Base-by-base conservation (phyloP, 30 jellyfish, hydroid and myxozoan species). In the Turritopsis dohrnii region DNA sequence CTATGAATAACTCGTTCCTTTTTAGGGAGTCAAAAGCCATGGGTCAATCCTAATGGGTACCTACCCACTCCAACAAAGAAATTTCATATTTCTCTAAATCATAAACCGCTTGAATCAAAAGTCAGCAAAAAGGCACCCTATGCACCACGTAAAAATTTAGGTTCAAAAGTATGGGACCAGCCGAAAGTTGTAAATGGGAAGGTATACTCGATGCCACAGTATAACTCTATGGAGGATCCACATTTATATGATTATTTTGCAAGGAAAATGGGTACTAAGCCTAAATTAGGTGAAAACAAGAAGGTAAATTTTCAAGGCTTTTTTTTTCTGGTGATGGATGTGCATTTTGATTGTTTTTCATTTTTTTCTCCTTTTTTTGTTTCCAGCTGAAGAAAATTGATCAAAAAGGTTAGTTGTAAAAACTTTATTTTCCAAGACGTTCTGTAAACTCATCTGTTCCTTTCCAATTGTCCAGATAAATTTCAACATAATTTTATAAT, bases 101-200 rank as follows among this genome's bases (percentile, higher is more conserved):
- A 88, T 53, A 29, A 88, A 54, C 87, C 98, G 53, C 72, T 88
- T 17, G 95, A 93, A 83, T 88, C 98, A 7, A 81, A 88, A 7
- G 96, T 88, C 28, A 93, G 96, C 77, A 88, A 88, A 24, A 82
- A 89, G 74, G 98, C 98, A 16, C 98, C 98, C 19, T 93, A 76
- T 93, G 98, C 98, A 81, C 90, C 98, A 18, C 65, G 98, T 66
- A 66, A 85, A 4, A 83, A 88, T 77, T 91, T 95, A 22, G 87
- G 81, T 29, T 29, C 93, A 52, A 65, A 90, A 16, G 60, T 74
- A 9, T 72, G 82, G 81, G 96, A 93, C 53, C 75, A 82, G 79
- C 98, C 98, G 65, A 93, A 93, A 84, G 98, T 93, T 84, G 98
- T 93, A 1, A 93, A 93, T 93, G 98, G 98, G 18, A 93, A 93